Evolutionary conservation across 2,113 vertebrate species (phyloP), one percentile per base, ranked within the genome.

Genomic region (Pheucticus melanocephalus): DNA sequence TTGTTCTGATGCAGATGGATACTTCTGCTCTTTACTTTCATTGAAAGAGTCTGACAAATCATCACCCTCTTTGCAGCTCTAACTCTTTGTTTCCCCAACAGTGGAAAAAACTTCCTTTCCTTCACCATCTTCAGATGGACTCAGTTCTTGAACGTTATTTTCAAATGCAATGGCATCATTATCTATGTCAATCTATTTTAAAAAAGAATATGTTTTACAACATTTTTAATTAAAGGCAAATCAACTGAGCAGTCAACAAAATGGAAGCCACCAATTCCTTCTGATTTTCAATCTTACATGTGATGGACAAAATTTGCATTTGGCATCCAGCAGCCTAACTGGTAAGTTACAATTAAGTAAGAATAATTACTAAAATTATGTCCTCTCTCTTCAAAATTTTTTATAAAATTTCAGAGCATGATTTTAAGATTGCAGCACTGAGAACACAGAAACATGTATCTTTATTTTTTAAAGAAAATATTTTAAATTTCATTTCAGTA

Each of bases 161-260:
- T 66, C 88, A 88, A 70, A 70, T 4, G 18, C 54, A 70, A 37
- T 21, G 12, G 64, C 39, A 84, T 71, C 61, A 40, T 82, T 82
- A n/a, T 33, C 59, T 33, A 72, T 51, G 50, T 90, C 69, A 42
- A 82, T 24, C 92, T 97, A 78, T 40, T 70, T 45, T 10, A 63
- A 82, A 80, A 77, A 75, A 61, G 4, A 86, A 7, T 37, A 13
- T 0, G 1, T 45, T 69, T 47, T 68, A 75, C 39, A 82, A 27
- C 42, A 71, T 83, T 50, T 39, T 51, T 25, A 72, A 50, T 69
- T 60, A 84, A 92, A 86, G 50, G 27, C 70, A 94, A 76, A 95
- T 47, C 37, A 69, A 47, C 27, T 9, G 30, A 92, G n/a, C 39
- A 79, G 76, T 60, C 48, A 76, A 81, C 44, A 88, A 79, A 20